Percentiles rank a stretch among this genome's conserved stretches.
Evolutionary conservation across 2,797 vertebrate genomes (phyloP).

Genomic region (Malurus leucopterus): DNA sequence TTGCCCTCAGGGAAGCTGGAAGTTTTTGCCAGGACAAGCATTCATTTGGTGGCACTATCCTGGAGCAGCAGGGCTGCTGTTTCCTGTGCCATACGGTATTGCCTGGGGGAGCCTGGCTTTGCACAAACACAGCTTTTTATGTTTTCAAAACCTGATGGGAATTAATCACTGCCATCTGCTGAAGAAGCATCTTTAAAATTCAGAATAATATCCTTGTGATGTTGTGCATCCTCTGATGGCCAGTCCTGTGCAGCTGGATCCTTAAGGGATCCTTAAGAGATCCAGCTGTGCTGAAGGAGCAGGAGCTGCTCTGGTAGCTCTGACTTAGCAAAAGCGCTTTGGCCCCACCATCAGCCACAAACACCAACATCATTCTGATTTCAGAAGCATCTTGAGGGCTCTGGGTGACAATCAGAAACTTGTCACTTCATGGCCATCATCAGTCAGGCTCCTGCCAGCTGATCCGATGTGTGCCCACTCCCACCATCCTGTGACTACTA

Average conservation of each 20-base stretch:
- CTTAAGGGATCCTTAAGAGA: not conserved
- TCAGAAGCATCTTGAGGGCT: accelerated
- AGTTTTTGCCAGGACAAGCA: not conserved
- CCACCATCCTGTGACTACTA: not conserved
- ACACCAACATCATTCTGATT: accelerated
- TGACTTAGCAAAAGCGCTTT: not conserved
- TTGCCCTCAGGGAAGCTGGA: not conserved
- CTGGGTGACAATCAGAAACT: not conserved
- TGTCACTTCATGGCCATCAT: accelerated
- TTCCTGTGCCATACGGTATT: accelerated
- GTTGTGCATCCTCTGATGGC: accelerated
- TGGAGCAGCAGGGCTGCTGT: not conserved
- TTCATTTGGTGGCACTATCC: not conserved
- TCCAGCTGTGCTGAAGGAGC: not conserved
- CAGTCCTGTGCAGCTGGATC: not conserved
- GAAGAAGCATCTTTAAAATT: not conserved
- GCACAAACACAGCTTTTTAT: not conserved
- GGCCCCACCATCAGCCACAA: accelerated
- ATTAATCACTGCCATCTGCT: not conserved
- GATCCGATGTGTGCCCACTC: not conserved
- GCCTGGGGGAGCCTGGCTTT: not conserved
- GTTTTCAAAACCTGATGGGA: not conserved
- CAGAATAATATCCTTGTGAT: not conserved
- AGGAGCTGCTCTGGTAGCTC: not conserved
- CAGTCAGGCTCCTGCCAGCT: not conserved